Evolutionary conservation across 1,140 invertebrate genomes (phyloP).

Genomic region (Agrilus planipennis): DNA sequence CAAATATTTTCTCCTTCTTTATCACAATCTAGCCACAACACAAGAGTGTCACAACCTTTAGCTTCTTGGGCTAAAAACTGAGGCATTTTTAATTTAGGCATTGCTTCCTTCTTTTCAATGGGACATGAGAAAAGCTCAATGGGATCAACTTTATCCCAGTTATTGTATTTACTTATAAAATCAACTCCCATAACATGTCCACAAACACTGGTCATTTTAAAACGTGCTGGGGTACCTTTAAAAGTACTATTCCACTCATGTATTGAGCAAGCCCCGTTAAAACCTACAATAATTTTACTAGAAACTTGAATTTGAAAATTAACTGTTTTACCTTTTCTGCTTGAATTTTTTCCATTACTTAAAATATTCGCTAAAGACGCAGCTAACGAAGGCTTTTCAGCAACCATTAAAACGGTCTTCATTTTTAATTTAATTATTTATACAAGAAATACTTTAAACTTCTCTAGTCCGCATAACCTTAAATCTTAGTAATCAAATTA

Average conservation of each 20-base stretch:
- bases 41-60: constrained; percentile 74
- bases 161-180: constrained; percentile 93
- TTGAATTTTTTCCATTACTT: constrained; percentile 70
- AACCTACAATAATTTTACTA: constrained; percentile 44
- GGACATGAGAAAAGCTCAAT: constrained; percentile 88
- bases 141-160: constrained; percentile 97
- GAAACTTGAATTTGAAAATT: neutral
- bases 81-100: constrained; percentile 89
- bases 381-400: constrained; percentile 97
- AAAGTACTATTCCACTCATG: constrained; percentile 89
- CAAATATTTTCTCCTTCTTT: constrained; percentile 99
- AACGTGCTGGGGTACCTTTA: constrained; percentile 55
- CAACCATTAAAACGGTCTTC: constrained; percentile 96
- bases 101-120: constrained; percentile 94
- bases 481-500: too few species aligned
- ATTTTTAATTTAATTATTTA: too few species aligned
- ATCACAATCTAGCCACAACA: constrained; percentile 99
- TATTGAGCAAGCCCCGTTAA: constrained; percentile 81
- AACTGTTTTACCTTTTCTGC: constrained; percentile 66
- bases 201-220: constrained; percentile 97
- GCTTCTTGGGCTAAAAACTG: constrained; percentile 80
- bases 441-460: too few species aligned
- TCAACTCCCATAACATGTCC: constrained; percentile 96
- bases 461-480: too few species aligned
- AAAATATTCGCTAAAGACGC: constrained; percentile 89